These are phyloP conservation scores for Cervus canadensis DNA, from an alignment of 2,113 vertebrate species.

Conservation along the genomic window DNA sequence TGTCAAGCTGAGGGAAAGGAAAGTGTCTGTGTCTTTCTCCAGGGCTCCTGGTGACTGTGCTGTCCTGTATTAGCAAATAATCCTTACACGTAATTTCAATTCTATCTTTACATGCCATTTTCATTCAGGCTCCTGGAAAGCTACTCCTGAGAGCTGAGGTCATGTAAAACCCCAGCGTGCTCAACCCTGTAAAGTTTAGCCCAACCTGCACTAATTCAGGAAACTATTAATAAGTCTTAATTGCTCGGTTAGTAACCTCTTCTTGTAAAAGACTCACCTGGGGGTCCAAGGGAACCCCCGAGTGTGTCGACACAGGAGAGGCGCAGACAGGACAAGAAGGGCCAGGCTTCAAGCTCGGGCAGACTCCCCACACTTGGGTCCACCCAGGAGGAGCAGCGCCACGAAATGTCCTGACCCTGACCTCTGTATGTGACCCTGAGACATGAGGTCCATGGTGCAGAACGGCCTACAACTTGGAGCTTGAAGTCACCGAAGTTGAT, in stretches of 20 bases:
- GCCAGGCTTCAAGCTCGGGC: neutral
- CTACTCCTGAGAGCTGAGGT: neutral
- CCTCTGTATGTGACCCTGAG: neutral
- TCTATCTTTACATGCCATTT: neutral
- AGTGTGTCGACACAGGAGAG: neutral
- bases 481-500: neutral
- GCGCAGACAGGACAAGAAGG: rapidly evolving
- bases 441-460: rapidly evolving
- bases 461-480: neutral
- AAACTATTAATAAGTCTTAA: neutral
- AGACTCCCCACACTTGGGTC: neutral
- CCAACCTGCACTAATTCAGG: neutral
- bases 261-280: neutral
- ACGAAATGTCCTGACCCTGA: neutral
- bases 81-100: neutral
- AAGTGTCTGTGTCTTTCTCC: neutral
- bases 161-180: neutral
- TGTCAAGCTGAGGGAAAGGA: constrained; percentile 29
- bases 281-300: neutral
- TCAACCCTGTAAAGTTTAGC: neutral
- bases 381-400: neutral
- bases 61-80: neutral
- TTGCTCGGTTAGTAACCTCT: neutral
- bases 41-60: neutral
- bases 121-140: neutral